phyloP scores from a whole-genome alignment of 2,888 invertebrate species.

The Synergus gifuensis region DNA sequence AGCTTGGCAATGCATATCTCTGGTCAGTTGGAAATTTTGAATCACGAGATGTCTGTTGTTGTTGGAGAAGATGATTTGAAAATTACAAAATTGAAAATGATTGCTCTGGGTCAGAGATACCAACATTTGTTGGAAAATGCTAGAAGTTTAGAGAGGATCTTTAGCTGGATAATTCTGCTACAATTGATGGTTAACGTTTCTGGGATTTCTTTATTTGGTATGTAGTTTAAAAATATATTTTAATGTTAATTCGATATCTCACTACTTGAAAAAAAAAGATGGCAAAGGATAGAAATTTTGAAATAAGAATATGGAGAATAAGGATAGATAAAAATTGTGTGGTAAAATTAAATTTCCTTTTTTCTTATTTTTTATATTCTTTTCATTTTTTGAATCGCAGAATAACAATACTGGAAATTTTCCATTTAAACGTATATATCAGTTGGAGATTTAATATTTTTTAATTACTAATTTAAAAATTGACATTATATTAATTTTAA shows the following conservation, averaged over 20 bases:
- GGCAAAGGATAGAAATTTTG: no score
- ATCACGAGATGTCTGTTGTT: conserved; percentile 52
- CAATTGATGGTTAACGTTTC: conserved; percentile 46
- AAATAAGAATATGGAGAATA: no score
- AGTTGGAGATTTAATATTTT: no score
- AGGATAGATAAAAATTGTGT: no score
- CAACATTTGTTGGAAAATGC: conserved; percentile 51
- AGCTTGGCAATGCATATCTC: conserved; percentile 70
- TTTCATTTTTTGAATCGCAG: no score
- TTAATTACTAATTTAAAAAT: no score
- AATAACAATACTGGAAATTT: no score
- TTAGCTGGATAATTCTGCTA: conserved; percentile 53
- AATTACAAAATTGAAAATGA: conserved; percentile 42
- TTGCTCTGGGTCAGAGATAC: conserved; percentile 52
- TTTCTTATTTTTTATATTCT: no score
- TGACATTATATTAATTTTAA: no score
- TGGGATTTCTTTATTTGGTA: neutral
- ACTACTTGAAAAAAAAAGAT: neutral
- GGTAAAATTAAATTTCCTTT: no score
- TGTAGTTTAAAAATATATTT: neutral
- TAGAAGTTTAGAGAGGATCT: conserved; percentile 50
- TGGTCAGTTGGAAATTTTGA: conserved; percentile 69
- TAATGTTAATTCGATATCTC: neutral
- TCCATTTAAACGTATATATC: neutral
- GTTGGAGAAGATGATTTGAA: neutral